Base-by-base conservation (phyloP, 2,888 invertebrate species). In the Microdon myrmicae region DNA sequence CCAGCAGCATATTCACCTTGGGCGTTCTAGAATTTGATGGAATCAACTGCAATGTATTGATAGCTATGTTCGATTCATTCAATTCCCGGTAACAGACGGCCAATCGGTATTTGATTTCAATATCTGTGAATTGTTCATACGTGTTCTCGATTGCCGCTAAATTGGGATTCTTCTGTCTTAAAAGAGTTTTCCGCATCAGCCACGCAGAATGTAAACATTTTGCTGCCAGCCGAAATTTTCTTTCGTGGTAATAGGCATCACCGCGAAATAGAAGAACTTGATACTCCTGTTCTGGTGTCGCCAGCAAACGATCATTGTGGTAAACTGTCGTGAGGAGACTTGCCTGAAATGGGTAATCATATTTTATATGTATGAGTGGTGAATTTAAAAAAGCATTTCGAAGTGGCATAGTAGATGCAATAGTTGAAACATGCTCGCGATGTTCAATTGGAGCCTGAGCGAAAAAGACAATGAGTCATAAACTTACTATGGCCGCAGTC, bases 1-100 rank as follows among this genome's bases (percentile, higher is more conserved):
- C 92, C 43, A 92, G 75, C 7, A 90, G 86, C 85, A 91, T 86
- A 73, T 92, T 90, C 3, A 91, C 84, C 75, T 89, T 88, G 0
- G 89, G 83, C 13, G 86, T 86, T 48, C 91, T 81, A 44, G 86
- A 84, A 72, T 89, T 87, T 0, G 84, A 85, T 13, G 87, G 84
- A 53, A 79, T 71, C 8, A 72, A 68, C 19, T 76, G 75, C 29
- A 80, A 32, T 0, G 72, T 71, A 5, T 58, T 66, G 2, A 77
- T 72, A 0, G 80, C 91, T 74, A 87, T 85, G 60, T 83, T 81
- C 19, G 82, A 82, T 69, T 88, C 86, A 56, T 87, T 87, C 67
- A 87, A 76, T 67, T 88, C 85, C 1, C 86, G 79, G 68, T 87
- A 83, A 74, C 91, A 91, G 22, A 85, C 77, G 71, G 90, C 86